Conservation (phyloP, 2,888 invertebrate genomes). For the Diogma glabrata region DNA sequence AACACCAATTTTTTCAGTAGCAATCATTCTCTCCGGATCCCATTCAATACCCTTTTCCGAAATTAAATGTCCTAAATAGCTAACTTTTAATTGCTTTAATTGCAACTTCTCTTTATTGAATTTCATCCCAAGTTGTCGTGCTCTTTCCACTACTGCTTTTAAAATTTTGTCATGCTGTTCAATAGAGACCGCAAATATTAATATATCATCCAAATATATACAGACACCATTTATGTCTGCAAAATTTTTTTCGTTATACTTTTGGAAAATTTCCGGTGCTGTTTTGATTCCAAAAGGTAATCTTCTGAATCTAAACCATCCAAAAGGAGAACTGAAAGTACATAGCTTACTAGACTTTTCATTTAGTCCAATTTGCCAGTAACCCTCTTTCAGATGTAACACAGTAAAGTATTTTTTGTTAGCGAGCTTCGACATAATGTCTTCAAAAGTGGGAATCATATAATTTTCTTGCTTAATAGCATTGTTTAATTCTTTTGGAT, state of each 20-base stretch:
- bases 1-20: too few relatives aligned
- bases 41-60: too few relatives aligned
- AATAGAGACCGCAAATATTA: conserved; percentile 2
- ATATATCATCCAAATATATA: conserved; percentile 10
- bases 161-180: conserved; percentile 7
- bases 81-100: too few relatives aligned
- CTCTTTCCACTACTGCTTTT: conserved; percentile 1
- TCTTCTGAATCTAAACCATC: conserved; percentile 7
- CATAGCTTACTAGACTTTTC: conserved; percentile 13
- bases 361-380: conserved; percentile 14
- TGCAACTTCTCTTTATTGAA: conserved; percentile 12
- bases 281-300: conserved; percentile 14
- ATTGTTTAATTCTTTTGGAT: conserved; percentile 14
- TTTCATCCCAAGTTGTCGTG: not conserved
- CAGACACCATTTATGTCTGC: conserved; percentile 15
- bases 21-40: too few relatives aligned
- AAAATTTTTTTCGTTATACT: conserved; percentile 19
- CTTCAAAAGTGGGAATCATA: conserved; percentile 12
- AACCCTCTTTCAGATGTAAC: conserved; percentile 16
- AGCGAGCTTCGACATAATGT: conserved; percentile 10
- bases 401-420: conserved; percentile 13
- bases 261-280: conserved; percentile 18
- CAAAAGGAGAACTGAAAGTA: conserved; percentile 15
- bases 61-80: too few relatives aligned
- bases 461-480: conserved; percentile 11